Evolutionary conservation across 2,113 vertebrate genomes (phyloP), one percentile per base, ranked within the genome.

Genomic region (Neotragus moschatus): DNA sequence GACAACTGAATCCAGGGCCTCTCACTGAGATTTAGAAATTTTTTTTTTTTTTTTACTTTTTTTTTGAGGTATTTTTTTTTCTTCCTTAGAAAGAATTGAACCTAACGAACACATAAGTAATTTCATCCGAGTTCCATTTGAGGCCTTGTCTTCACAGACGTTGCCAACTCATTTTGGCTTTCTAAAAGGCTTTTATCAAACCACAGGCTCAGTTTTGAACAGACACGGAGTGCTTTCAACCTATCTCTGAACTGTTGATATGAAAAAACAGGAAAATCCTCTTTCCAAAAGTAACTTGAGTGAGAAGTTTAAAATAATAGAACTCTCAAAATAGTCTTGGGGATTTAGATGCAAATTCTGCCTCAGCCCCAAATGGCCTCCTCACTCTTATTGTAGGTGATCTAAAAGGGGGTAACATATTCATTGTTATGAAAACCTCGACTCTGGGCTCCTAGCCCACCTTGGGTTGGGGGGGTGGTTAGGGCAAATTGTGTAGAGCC

Each of bases 111-210:
- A 33, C 75, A 14, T 77, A 91, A 95, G 73, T 84, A 84, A 97
- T 92, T 84, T 84, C 90, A 96, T 97, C 58, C 49, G 53, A 49
- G 43, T 95, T 92, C 25, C 49, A 87, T 84, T 56, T 96, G 79
- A 85, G 36, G 56, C 58, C 63, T 95, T 94, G 56, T 95, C 61
- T 94, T 96, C 11, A 43, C 25, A 95, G 91, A 89, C 56, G 63
- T 70, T 95, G 90, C 30, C 73, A 95, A 63, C 58, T 98, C 93
- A 17, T 95, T 97, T 97, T 94, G 97, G 84, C 88, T 92, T 95
- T 96, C 77, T 84, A 73, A 95, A 90, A 84, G 66, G 80, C 77
- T 94, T 98, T 96, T 92, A 92, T 97, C 94, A 97, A 97, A 96
- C 53, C 80, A 94, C 84, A 75, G 90, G 30, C 56, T 93, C 86